Evolutionary conservation across 2,113 vertebrate genomes (phyloP).

Genomic region (Raja brachyura): DNA sequence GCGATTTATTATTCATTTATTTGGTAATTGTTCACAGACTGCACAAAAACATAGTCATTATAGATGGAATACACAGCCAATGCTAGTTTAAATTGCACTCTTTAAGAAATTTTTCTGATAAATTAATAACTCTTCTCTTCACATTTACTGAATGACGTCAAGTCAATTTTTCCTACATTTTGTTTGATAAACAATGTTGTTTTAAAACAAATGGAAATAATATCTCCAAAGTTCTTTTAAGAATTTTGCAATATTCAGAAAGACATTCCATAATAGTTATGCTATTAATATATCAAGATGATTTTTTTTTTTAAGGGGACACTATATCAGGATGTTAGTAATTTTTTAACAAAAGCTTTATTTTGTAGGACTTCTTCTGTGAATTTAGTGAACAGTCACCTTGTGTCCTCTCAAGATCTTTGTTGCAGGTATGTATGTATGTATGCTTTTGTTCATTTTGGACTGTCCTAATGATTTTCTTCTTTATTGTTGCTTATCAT

Average conservation of each 20-base stretch:
- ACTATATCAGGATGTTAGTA: not conserved
- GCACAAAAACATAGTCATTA: not conserved
- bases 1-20: not conserved
- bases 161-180: not conserved
- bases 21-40: not conserved
- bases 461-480: not conserved
- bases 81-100: not conserved
- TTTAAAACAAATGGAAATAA: not conserved
- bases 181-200: not conserved
- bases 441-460: not conserved
- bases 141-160: not conserved
- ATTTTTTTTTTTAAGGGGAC: too few species aligned
- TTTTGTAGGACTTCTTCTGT: constrained; percentile 88
- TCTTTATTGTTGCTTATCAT: not conserved
- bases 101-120: not conserved
- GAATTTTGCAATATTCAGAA: too few species aligned
- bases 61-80: not conserved
- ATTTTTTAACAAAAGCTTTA: not conserved
- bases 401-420: constrained; percentile 91
- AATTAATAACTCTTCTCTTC: not conserved
- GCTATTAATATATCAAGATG: too few species aligned
- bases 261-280: too few species aligned
- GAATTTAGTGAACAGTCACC: constrained; percentile 98
- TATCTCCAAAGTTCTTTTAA: not conserved
- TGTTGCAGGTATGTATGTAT: constrained; percentile 77